Percentiles rank a stretch among this genome's conserved stretches.
These are phyloP conservation scores for Hetaerina americana DNA, from an alignment of 1,140 invertebrate genomes.

Conservation along the genomic window DNA sequence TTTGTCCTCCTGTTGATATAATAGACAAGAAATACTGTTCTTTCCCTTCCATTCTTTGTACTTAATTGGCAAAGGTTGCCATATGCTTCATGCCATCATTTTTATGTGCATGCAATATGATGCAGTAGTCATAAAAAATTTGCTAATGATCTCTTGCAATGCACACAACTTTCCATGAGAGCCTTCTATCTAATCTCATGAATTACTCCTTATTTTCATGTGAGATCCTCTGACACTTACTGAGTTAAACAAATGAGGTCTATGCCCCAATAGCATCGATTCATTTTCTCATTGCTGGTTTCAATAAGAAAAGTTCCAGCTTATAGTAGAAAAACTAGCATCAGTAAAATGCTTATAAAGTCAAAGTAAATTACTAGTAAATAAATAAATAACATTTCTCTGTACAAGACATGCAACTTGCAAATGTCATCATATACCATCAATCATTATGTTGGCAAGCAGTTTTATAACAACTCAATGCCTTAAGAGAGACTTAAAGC, in stretches of 20 bases:
- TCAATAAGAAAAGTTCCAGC: not conserved
- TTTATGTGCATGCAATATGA: not conserved
- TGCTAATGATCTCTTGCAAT: not conserved
- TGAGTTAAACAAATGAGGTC: not conserved
- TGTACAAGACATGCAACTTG: not conserved
- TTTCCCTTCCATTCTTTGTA: not conserved
- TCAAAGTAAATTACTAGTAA: not conserved
- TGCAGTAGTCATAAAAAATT: not conserved
- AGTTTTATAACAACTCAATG: not conserved
- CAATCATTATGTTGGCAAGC: not conserved
- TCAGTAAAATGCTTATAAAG: not conserved
- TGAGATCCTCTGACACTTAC: not conserved
- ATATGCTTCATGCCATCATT: not conserved
- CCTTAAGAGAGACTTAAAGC: not conserved
- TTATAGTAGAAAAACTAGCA: not conserved
- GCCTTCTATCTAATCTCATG: not conserved
- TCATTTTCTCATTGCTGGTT: not conserved
- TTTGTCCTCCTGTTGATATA: not conserved
- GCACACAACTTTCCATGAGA: not conserved
- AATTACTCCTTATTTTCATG: not conserved
- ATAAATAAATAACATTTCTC: constrained; percentile 1
- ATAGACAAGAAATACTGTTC: not conserved
- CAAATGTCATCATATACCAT: not conserved
- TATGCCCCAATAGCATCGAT: not conserved
- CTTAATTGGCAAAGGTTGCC: not conserved